Percentiles rank a stretch among this genome's conserved stretches.
Conservation (phyloP, 2,888 invertebrate species). For the Poecilobothrus nobilitatus region DNA sequence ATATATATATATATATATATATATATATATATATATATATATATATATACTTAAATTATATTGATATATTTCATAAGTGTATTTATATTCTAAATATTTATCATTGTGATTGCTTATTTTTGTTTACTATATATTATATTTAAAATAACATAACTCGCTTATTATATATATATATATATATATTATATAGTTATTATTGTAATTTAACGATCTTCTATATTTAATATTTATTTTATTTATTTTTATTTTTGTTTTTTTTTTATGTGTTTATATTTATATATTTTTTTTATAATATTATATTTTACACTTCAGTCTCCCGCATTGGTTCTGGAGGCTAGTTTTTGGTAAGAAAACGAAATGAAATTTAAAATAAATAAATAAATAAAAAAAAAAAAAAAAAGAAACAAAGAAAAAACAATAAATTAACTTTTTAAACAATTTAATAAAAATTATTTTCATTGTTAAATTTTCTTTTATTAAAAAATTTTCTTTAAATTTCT, state of each 20-base stretch:
- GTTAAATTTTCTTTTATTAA: no score
- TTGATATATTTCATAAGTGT: background rate
- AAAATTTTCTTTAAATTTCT: no score
- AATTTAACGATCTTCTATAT: background rate
- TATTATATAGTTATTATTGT: slow-evolving; percentile 14
- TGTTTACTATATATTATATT: no score
- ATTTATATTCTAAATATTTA: no score
- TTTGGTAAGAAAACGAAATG: slow-evolving; percentile 20
- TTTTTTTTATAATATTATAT: slow-evolving; percentile 21
- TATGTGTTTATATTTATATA: slow-evolving; percentile 23
- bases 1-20: no score
- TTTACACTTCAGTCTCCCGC: slow-evolving; percentile 67
- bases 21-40: background rate
- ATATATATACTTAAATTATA: background rate
- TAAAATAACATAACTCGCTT: background rate
- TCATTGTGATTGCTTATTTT: no score
- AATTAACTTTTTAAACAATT: no score
- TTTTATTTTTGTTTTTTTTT: slow-evolving; percentile 17
- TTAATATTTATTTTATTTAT: slow-evolving; percentile 16
- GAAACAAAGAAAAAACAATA: no score
- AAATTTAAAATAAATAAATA: slow-evolving; percentile 21
- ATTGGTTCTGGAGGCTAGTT: slow-evolving; percentile 52
- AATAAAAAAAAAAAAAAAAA: background rate
- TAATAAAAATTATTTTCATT: no score
- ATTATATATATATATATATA: slow-evolving; percentile 15